Base-by-base conservation (phyloP, 1,140 invertebrate genomes). In the Elymnias hypermnestra region DNA sequence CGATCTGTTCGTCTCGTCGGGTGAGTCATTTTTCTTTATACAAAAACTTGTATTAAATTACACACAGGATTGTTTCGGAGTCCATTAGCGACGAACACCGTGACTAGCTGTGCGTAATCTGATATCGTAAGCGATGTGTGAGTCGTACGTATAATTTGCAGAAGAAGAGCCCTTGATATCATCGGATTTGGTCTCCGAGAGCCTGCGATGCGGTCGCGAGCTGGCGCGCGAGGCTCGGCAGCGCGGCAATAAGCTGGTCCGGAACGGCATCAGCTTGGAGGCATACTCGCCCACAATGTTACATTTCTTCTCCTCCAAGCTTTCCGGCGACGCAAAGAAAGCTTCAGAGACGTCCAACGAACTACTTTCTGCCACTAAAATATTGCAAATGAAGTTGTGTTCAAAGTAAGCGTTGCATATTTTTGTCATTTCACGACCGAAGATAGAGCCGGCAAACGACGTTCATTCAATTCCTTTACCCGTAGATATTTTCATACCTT, bases 301-400 rank as follows among this genome's bases (percentile, higher is more conserved):
- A 0, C 75, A 82, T 29, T 82, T 84, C 53, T 84, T 74, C 53
- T 68, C 70, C 0, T 47, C 62, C 0, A 65, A 67, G 18, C 47
- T 75, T 0, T 63, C 72, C 0, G 43, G 49, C 7, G 81, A 84
- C 13, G 29, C 63, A 1, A 78, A 56, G 53, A 75, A 71, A 22
- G 63, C 74, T 0, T 63, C 68, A 0, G 72, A 82, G 25, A 25
- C 61, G 1, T 81, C 77, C 0, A 58, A 82, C 15, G 81, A 84
- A 47, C 57, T 84, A 0, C 44, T 84, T 0, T 63, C 67, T 0
- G 72, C 81, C 1, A 82, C 81, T 0, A 82, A 84, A 22, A 37
- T 84, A 21, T 39, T 84, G 49, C 81, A 81, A 49, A 71, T 75
- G 61, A 82, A 81, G 42, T 31, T 83, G 22, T 71, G 64, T 54